These are phyloP conservation scores for Sussaba pulchella DNA, from an alignment of 2,888 invertebrate species.

Conservation along the genomic window DNA sequence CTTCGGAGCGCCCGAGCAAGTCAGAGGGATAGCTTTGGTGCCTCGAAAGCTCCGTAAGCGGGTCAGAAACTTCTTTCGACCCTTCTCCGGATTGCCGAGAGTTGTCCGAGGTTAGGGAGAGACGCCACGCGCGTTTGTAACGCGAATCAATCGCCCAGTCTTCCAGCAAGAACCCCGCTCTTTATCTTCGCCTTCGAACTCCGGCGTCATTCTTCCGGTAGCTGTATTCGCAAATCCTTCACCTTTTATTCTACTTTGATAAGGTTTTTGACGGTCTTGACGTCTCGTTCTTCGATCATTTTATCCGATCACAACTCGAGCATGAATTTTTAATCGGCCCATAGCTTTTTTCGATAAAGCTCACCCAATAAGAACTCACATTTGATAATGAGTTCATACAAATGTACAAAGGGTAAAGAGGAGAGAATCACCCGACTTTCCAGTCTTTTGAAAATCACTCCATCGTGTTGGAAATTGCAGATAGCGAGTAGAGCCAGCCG, in stretches of 20 bases:
- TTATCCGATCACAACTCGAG: slow-evolving; percentile 40
- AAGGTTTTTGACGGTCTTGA: slow-evolving; percentile 34
- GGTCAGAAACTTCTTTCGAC: slow-evolving; percentile 84
- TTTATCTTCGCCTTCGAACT: slow-evolving; percentile 44
- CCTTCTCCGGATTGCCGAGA: slow-evolving; percentile 72
- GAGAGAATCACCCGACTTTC: neutral
- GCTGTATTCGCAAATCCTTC: slow-evolving; percentile 38
- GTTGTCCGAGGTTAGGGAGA: slow-evolving; percentile 82
- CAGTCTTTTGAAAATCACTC: slow-evolving; percentile 8
- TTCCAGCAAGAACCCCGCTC: slow-evolving; percentile 54
- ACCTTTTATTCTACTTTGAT: slow-evolving; percentile 44
- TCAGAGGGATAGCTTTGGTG: slow-evolving; percentile 59
- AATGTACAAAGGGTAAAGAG: neutral
- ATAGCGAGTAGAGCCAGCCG: slow-evolving; percentile 1
- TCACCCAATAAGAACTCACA: neutral
- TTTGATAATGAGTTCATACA: neutral
- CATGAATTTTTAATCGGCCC: neutral
- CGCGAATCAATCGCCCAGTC: slow-evolving; percentile 66
- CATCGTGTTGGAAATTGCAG: slow-evolving; percentile 19
- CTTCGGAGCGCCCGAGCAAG: slow-evolving; percentile 2
- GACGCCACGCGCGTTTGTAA: slow-evolving; percentile 71
- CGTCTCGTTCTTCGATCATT: slow-evolving; percentile 31
- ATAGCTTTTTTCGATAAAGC: slow-evolving; percentile 11
- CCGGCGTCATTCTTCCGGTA: slow-evolving; percentile 34
- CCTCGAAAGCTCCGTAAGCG: slow-evolving; percentile 77